Base-by-base conservation (phyloP, 2,888 invertebrate species). In the Sarcophaga subvicina region DNA sequence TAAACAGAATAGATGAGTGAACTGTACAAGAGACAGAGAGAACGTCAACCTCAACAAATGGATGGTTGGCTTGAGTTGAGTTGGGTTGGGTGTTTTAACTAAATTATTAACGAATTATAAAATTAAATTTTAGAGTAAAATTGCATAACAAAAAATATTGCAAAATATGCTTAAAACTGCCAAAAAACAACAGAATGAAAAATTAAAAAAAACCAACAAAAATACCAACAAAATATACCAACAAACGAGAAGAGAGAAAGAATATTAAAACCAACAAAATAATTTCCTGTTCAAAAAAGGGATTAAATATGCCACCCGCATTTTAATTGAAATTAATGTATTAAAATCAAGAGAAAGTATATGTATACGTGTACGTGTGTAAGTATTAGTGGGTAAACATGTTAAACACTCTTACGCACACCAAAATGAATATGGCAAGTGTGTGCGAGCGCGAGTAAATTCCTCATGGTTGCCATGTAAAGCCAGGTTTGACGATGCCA, bases 271-370 rank as follows among this genome's bases (percentile, higher is more conserved):
- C 76, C 84, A 77, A 71, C 25, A 62, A 76, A 80, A 80, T 76
- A 76, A 77, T 80, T 85, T 80, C 37, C 66, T 80, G 60, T 71
- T 76, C 22, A 22, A 67, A 71, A 85, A 70, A 54, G 49, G 75
- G 80, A 85, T 85, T 62, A 66, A 70, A 62, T 72, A 63, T 85
- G 62, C 76, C 76, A 77, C 67, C 80, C 80, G 45, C 71, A 71
- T 80, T 71, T 54, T 72, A 76, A 85, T 80, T 80, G 80, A 80
- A 85, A 80, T 84, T 84, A 76, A 80, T 76, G 80, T 80, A 37
- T 80, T 70, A 71, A 76, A 71, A 60, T 25, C 12, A 25, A 54
- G 6, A 64, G 60, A 59, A 77, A 71, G 10, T 72, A 27, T 63
- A 47, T 14, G 54, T 17, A 4, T 10, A 20, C 3, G 20, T 27